A percentile compares a stretch with the other conserved stretches of the same genome.
Conservation (phyloP, 2,888 invertebrate species). For the Drosophila parthenogenetica region DNA sequence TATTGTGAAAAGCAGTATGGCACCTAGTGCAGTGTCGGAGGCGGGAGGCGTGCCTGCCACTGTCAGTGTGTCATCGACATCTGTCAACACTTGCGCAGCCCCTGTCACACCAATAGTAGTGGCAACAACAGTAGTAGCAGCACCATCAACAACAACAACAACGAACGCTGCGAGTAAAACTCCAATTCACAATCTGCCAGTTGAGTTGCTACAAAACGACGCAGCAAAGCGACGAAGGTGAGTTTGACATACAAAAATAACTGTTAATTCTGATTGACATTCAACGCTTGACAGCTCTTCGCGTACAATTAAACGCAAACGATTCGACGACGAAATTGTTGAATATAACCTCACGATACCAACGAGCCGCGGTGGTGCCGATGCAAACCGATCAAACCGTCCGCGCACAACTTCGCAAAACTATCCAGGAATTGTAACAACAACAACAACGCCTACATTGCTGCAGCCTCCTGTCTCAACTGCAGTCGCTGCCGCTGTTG, state of each 20-base stretch:
- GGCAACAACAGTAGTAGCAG: slow-evolving; percentile 20
- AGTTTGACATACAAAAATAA: slow-evolving; percentile 24
- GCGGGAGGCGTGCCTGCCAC: slow-evolving; percentile 51
- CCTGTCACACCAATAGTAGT: slow-evolving; percentile 38
- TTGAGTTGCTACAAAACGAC: slow-evolving; percentile 82
- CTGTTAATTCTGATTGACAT: slow-evolving; percentile 7
- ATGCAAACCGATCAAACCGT: slow-evolving; percentile 77
- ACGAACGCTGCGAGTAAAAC: slow-evolving; percentile 46
- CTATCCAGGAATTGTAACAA: slow-evolving; percentile 62
- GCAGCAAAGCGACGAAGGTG: slow-evolving; percentile 84
- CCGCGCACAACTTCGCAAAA: slow-evolving; percentile 87
- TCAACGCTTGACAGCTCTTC: slow-evolving; percentile 89
- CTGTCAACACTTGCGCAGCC: slow-evolving; percentile 56
- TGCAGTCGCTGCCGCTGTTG: background rate
- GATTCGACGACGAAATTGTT: slow-evolving; percentile 98
- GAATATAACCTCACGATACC: slow-evolving; percentile 93
- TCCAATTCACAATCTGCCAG: slow-evolving; percentile 71
- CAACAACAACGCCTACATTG: slow-evolving; percentile 46
- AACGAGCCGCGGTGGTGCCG: slow-evolving; percentile 72
- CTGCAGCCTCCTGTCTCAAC: slow-evolving; percentile 36
- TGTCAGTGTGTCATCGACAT: slow-evolving; percentile 62
- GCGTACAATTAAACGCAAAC: slow-evolving; percentile 96
- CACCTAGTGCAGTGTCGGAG: slow-evolving; percentile 28
- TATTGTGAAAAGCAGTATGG: slow-evolving; percentile 17
- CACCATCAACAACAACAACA: slow-evolving; percentile 27